Percentiles rank a stretch among this genome's conserved stretches.
Conservation (phyloP, 2,113 vertebrate species). For the Hippopotamus amphibius region DNA sequence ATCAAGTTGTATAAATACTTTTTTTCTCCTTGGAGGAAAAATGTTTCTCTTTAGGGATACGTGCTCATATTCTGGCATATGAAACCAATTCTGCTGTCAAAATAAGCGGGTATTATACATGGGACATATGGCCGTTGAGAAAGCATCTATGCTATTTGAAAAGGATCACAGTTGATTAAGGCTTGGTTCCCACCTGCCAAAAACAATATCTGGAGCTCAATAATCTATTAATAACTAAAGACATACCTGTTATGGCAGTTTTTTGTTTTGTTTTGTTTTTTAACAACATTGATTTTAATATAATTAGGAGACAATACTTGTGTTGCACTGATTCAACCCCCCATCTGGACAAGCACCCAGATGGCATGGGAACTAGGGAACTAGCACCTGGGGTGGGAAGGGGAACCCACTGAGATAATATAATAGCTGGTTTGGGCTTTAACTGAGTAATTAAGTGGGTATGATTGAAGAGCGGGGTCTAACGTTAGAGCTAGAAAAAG, state of each 20-base stretch:
- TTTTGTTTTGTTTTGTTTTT: not conserved
- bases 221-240: not conserved
- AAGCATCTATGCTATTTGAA: slow-evolving; percentile 10
- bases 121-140: not conserved
- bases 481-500: not conserved
- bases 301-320: not conserved
- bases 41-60: not conserved
- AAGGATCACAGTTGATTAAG: slow-evolving; percentile 26
- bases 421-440: not conserved
- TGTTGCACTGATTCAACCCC: not conserved
- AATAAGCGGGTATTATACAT: not conserved
- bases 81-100: not conserved
- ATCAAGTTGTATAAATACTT: slow-evolving; percentile 25
- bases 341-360: not conserved
- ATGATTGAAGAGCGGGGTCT: not conserved
- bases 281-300: not conserved
- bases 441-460: not conserved
- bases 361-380: not conserved
- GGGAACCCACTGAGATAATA: not conserved
- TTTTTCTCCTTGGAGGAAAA: not conserved
- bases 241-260: not conserved
- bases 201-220: not conserved
- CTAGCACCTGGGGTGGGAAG: not conserved
- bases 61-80: not conserved
- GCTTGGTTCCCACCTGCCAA: not conserved